These are phyloP conservation scores for Cylindroiulus punctatus DNA, from an alignment of 2,888 invertebrate species.

Conservation along the genomic window DNA sequence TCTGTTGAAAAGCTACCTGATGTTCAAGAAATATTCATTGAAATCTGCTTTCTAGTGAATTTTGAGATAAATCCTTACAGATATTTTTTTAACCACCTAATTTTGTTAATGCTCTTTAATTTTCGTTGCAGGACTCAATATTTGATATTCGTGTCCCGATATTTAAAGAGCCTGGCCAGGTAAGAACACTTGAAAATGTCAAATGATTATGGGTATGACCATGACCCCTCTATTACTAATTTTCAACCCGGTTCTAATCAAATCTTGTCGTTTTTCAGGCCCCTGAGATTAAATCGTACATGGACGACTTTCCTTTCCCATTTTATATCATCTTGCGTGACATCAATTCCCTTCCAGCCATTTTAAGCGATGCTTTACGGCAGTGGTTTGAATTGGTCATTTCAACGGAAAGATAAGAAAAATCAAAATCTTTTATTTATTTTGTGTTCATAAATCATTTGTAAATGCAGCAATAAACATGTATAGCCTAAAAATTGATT, in stretches of 20 bases:
- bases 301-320: conserved; percentile 97
- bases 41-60: too few species aligned
- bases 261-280: conserved; percentile 64
- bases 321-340: conserved; percentile 95
- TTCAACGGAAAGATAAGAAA: conserved; percentile 60
- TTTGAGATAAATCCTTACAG: too few species aligned
- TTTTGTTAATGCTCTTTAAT: background rate
- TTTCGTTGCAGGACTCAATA: conserved; percentile 79
- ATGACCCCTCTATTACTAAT: background rate
- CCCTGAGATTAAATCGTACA: conserved; percentile 79
- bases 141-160: conserved; percentile 85
- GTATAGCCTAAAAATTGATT: too few species aligned
- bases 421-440: background rate
- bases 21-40: too few species aligned
- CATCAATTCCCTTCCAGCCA: conserved; percentile 84
- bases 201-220: background rate
- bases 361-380: conserved; percentile 92
- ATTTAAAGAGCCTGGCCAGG: conserved; percentile 72
- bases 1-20: too few species aligned
- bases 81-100: too few species aligned
- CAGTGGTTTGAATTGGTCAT: conserved; percentile 99
- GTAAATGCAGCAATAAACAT: too few species aligned
- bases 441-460: too few species aligned
- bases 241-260: background rate
- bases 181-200: conserved; percentile 58